Base-by-base conservation (phyloP, 2,888 invertebrate species). In the Eupithecia subumbrata region DNA sequence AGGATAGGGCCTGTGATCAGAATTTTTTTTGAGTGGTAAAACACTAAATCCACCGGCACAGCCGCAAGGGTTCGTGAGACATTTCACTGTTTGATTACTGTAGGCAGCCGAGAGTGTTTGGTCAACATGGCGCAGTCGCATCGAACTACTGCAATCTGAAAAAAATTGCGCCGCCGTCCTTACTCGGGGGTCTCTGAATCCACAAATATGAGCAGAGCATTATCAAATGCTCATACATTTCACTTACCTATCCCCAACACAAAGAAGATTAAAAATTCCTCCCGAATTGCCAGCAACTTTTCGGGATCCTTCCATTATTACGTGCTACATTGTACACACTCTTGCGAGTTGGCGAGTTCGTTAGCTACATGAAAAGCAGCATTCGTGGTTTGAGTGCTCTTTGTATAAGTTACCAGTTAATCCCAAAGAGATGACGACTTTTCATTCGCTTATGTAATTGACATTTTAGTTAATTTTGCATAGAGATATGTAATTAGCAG, bases 291-390 rank as follows among this genome's bases (percentile, higher is more conserved):
- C 48, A 63, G 73, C 69, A 75, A 74, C 67, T 74, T 76, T 79
- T 72, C 71, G 71, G 64, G 71, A 76, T 75, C 76, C 78, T 75
- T 79, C 73, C 72, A 77, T 79, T 77, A 77, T 77, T 74, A 71
- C 73, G 67, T 73, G 60, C 71, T 76, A 71, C 67, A 70, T 73
- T 75, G 71, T 74, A 71, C 66, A 73, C 73, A 72, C 72, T 74
- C 82, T 82, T 82, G 78, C 77, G 76, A 84, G 78, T 81, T 81
- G 81, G 79, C 75, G 80, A 80, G 83, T 87, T 87, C 86, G 85
- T 87, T 87, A 86, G 85, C 78, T 80, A 82, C 83, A 85, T 84
- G 87, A 85, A 86, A 87, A 88, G 87, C 85, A 82, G 88, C 85
- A 87, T 89, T 88, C 87, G 74, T 74, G 74, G 74, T 56, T 34